These are phyloP conservation scores for Telenomus remus DNA, from an alignment of 1,140 invertebrate genomes.

Conservation along the genomic window DNA sequence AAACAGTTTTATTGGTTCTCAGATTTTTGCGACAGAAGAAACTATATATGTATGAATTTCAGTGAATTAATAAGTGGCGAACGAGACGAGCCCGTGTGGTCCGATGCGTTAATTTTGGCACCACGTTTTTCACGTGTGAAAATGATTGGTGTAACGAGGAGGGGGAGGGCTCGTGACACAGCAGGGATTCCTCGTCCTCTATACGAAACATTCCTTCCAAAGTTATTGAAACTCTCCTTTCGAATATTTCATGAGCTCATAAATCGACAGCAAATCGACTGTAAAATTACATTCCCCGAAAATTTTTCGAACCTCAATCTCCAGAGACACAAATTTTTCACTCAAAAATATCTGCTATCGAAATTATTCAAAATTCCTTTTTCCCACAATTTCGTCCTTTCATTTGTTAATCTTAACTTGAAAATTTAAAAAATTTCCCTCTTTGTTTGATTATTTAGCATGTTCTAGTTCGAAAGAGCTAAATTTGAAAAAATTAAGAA, in stretches of 20 bases:
- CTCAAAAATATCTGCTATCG: conserved; percentile 8
- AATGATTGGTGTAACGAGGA: conserved; percentile 57
- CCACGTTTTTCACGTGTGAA: conserved; percentile 58
- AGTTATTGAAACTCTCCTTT: conserved; percentile 48
- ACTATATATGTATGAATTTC: conserved; percentile 50
- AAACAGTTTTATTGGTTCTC: no score
- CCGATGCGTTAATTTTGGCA: conserved; percentile 46
- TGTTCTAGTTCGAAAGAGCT: no score
- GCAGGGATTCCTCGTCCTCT: conserved; percentile 41
- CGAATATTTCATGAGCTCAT: conserved; percentile 57
- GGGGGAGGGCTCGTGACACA: conserved; percentile 20
- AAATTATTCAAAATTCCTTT: no score
- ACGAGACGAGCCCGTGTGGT: conserved; percentile 35
- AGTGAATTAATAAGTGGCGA: conserved; percentile 48
- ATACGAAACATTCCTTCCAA: conserved; percentile 44
- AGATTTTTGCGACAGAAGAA: conserved; percentile 36
- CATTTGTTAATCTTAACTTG: no score
- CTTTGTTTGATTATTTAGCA: no score
- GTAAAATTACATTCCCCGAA: conserved; percentile 56
- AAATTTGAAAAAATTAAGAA: no score
- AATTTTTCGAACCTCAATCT: conserved; percentile 30
- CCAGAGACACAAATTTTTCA: conserved; percentile 19
- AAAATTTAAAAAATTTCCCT: no score
- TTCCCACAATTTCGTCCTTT: no score
- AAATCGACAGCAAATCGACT: conserved; percentile 57